Percentiles rank a stretch among this genome's conserved stretches.
These are phyloP conservation scores for Rhincodon typus DNA, from an alignment of 2,797 vertebrate genomes.

Conservation along the genomic window DNA sequence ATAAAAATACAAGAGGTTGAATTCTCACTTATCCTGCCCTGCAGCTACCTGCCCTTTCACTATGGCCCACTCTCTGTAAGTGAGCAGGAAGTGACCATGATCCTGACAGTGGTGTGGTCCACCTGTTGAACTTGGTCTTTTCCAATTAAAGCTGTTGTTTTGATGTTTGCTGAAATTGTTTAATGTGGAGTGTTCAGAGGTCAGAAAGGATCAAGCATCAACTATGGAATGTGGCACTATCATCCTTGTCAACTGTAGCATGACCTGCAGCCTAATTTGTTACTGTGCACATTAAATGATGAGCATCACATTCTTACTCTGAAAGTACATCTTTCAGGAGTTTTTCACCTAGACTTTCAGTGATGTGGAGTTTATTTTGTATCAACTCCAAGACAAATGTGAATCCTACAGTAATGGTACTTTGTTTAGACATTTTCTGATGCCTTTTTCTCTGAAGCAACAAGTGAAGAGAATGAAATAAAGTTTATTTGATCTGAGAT, in stretches of 20 bases:
- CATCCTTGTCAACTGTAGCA: neutral
- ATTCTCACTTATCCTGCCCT: neutral
- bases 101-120: neutral
- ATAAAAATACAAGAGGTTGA: neutral
- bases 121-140: conserved; percentile 26
- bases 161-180: conserved; percentile 1
- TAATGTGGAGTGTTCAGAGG: conserved; percentile 15
- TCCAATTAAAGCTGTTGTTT: conserved; percentile 1
- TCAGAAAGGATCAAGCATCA: neutral
- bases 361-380: conserved; percentile 38
- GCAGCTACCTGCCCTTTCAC: neutral
- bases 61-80: neutral
- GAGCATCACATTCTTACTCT: conserved; percentile 32
- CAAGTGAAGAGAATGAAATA: neutral
- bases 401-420: neutral
- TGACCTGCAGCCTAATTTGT: neutral
- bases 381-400: too few relatives aligned
- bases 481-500: conserved; percentile 17
- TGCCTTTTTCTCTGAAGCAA: neutral
- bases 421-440: neutral
- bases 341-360: conserved; percentile 37
- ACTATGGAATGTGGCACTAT: neutral
- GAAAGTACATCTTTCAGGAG: neutral
- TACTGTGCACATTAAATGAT: conserved; percentile 28
- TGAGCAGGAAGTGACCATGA: neutral